These are phyloP conservation scores for Melanotaenia duboulayi DNA, from an alignment of 2,113 vertebrate genomes.

Conservation along the genomic window DNA sequence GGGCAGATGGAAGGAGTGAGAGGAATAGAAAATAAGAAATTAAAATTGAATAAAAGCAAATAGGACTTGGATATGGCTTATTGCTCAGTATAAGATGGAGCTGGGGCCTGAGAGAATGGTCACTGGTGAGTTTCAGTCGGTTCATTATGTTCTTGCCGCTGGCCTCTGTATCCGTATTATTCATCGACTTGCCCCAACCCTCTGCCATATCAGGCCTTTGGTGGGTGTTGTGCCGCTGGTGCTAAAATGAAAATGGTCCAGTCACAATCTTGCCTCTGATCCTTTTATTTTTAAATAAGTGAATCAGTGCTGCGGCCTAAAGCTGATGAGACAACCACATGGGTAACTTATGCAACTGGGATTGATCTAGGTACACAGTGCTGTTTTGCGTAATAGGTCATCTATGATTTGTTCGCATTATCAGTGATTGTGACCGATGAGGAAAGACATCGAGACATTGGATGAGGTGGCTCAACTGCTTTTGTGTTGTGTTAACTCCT, in stretches of 20 bases:
- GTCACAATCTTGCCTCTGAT: slow-evolving; percentile 50
- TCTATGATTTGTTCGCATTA: slow-evolving; percentile 33
- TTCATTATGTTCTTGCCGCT: slow-evolving; percentile 46
- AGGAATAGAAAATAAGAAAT: slow-evolving; percentile 38
- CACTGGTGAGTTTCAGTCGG: slow-evolving; percentile 20
- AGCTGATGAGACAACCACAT: slow-evolving; percentile 38
- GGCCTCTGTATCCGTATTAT: slow-evolving; percentile 34
- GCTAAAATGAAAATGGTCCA: slow-evolving; percentile 60
- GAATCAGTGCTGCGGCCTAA: slow-evolving; percentile 9
- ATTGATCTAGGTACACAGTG: slow-evolving; percentile 14
- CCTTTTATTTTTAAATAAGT: background rate
- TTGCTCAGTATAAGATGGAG: slow-evolving; percentile 39
- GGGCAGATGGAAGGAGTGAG: background rate
- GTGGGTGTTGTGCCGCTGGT: slow-evolving; percentile 20
- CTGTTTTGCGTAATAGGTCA: slow-evolving; percentile 9
- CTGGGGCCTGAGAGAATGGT: slow-evolving; percentile 33
- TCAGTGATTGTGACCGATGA: slow-evolving; percentile 39
- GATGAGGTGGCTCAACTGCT: slow-evolving; percentile 6
- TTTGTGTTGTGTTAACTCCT: slow-evolving; percentile 7
- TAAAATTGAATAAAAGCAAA: slow-evolving; percentile 48
- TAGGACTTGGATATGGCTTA: slow-evolving; percentile 34
- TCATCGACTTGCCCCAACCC: slow-evolving; percentile 1
- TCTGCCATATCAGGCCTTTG: slow-evolving; percentile 1
- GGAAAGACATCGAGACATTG: slow-evolving; percentile 12
- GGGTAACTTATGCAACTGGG: background rate